Base-by-base conservation (phyloP, 1,140 invertebrate species). In the Papilio dardanus region DNA sequence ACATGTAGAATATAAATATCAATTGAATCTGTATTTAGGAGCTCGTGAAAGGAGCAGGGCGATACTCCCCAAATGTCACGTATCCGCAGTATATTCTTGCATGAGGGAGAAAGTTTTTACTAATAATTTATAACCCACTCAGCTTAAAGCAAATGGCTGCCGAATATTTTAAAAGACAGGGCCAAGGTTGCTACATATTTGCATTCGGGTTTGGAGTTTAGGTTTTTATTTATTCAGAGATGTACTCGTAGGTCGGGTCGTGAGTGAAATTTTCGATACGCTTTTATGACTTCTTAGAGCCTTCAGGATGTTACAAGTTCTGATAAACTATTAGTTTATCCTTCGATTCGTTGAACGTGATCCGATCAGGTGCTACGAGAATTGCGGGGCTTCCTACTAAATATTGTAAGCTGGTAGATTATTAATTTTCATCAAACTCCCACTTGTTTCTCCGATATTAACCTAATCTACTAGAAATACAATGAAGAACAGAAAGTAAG, bases 101-200 rank as follows among this genome's bases (percentile, higher is more conserved):
- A 30, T 74, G 31, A 50, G 33, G 46, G 74, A 71, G 76, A 75
- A 77, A 68, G 74, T 78, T 74, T 58, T 33, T 40, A 67, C 66
- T 75, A 81, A 83, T 81, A 83, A 83, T 81, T 77, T 78, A 81
- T 74, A 68, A 71, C 62, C 50, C 73, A 68, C 74, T 76, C 73
- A 76, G 76, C 35, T 42, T 50, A 67, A 73, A 50, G 76, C 76
- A 75, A 79, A 81, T 76, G 71, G 76, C 40, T 35, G 50, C 66
- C 73, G 76, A 81, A 81, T 81, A 81, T 77, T 81, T 81, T 74
- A 75, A 46, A 66, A 75, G 74, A 67, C 33, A 66, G 24, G 74
- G 74, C 62, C 74, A 46, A 66, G 58, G 74, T 42, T 66, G 62
- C 24, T 21, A 37, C 33, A 21, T 46, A 28, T 67, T 75, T 31